Base-by-base conservation (phyloP, 2,113 vertebrate species). In the Chitala chitala region DNA sequence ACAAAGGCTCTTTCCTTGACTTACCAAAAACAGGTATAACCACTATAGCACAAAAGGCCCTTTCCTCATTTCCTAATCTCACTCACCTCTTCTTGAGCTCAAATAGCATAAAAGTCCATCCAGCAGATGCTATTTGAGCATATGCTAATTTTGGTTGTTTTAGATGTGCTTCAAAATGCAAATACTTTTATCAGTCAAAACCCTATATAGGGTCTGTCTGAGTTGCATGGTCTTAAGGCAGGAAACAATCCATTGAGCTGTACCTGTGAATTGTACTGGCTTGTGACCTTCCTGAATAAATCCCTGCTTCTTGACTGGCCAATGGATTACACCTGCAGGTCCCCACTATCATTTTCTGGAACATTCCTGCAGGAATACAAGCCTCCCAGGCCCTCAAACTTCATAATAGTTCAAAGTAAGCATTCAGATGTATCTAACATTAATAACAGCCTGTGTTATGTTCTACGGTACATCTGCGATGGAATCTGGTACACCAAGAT, bases 401-500 rank as follows among this genome's bases (percentile, higher is more conserved):
- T 61, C 44, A 51, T 77, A 1, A 17, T 85, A 3, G 8, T 80
- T 0, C n/a, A n/a, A n/a, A n/a, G n/a, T n/a, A n/a, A n/a, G n/a
- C 77, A 4, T n/a, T 56, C 1, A 15, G 82, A 2, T 38, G 8
- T 58, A 44, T 46, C n/a, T n/a, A n/a, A n/a, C n/a, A n/a, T n/a
- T n/a, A n/a, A n/a, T n/a, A n/a, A n/a, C 9, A 64, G 73, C 0
- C 26, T 81, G 9, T 78, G 71, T 6, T 40, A 83, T 31, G 50
- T 71, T 50, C 84, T 84, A 69, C 75, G n/a, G n/a, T n/a, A 86
- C 69, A 71, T 68, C 46, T 83, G 79, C 53, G 87, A 90, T 29
- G 86, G 86, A 1, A 55, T 78, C 0, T 89, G 85, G 88, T 90
- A 87, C 38, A 46, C 76, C 15, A 86, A 81, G 73, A 88, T 89